phyloP scores from a whole-genome alignment of 2,888 invertebrate species.

The Scelioninae gen. 2 region DNA sequence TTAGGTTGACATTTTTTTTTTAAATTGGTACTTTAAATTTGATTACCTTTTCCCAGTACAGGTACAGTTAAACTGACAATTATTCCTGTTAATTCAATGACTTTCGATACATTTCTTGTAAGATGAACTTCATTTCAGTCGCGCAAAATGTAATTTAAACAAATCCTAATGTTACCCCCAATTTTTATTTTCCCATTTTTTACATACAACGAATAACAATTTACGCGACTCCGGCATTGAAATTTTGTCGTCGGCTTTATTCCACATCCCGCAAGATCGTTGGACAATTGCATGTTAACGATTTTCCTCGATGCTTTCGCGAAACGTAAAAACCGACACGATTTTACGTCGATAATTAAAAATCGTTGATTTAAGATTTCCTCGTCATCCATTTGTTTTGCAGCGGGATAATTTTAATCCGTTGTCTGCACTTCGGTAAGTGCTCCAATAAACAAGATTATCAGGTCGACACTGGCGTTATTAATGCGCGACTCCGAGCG shows the following conservation, averaged over 20 bases:
- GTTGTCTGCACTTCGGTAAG: constrained; percentile 37
- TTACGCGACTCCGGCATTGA: too few species aligned
- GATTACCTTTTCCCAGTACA: neutral
- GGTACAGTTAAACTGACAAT: constrained; percentile 12
- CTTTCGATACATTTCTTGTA: too few species aligned
- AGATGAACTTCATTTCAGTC: too few species aligned
- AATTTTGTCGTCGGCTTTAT: too few species aligned
- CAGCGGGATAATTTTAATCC: constrained; percentile 17
- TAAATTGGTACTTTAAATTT: neutral
- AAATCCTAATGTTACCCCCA: neutral
- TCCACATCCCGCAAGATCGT: too few species aligned
- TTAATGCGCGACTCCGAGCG: constrained; percentile 39
- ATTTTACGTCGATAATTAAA: too few species aligned
- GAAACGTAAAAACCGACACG: too few species aligned
- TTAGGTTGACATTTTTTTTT: neutral
- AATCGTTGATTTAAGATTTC: too few species aligned
- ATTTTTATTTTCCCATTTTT: too few species aligned
- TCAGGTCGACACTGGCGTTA: constrained; percentile 42
- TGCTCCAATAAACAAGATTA: constrained; percentile 52
- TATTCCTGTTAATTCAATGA: constrained; percentile 3
- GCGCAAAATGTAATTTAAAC: neutral
- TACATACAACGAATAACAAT: too few species aligned
- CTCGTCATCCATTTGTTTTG: constrained; percentile 14
- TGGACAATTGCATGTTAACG: too few species aligned
- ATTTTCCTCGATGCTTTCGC: too few species aligned